Evolutionary conservation across 2,888 invertebrate genomes (phyloP), one percentile per base, ranked within the genome.

Genomic region (Dynastes grantii): DNA sequence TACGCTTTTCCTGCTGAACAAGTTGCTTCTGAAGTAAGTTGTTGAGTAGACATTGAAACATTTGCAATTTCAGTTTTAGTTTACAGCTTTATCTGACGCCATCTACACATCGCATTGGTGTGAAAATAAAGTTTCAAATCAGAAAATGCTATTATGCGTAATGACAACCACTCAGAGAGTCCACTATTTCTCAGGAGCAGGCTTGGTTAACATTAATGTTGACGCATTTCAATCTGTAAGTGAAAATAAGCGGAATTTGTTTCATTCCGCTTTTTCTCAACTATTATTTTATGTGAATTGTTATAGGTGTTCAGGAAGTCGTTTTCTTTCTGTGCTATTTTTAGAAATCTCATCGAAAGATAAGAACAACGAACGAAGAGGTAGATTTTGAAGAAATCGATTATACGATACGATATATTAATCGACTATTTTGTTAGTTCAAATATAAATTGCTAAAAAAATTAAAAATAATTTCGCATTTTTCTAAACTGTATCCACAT

Each of bases 91-190:
- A 27, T 76, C 27, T 13, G 70, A 37, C 49, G 64, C 51, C 16
- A 61, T 79, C 32, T 79, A 79, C 37, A n/a, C 29, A 11, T 76
- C 76, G 22, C 32, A 64, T 22, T 79, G 79, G 79, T 79, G 76
- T 37, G 65, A 76, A 40, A 76, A 76, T 45, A 67, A 79, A 37
- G 49, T 58, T n/a, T n/a, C 11, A 53, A 70, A 49, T 32, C 76
- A 76, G 40, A 76, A 70, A 45, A 49, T 70, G 37, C 32, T 79
- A 49, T 11, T 71, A 11, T 13, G 76, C 13, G 32, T 79, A 16
- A 79, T 76, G 63, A 51, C 51, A 11, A 49, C 29, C 22, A 16
- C 79, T 11, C 76, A 76, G 67, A 49, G 22, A n/a, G 49, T 51
- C 32, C 61, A 68, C 0, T 29, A 65, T 37, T 79, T 79, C 51